Percentiles rank a stretch among this genome's conserved stretches.
Conservation (phyloP, 2,797 vertebrate genomes). For the Paratrypauchen microcephalus region DNA sequence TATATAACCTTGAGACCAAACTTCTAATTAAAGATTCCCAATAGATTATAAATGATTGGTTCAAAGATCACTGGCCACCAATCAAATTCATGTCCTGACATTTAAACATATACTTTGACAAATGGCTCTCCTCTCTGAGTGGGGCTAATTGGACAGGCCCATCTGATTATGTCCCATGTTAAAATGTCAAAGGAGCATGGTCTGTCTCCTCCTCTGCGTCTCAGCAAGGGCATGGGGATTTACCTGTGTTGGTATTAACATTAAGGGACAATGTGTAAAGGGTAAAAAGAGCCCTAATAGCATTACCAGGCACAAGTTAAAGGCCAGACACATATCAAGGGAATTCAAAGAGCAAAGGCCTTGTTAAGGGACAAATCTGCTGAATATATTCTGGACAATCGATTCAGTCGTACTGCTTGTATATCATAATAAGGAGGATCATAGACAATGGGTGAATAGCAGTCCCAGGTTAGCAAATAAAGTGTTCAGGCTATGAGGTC, state of each 20-base stretch:
- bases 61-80: conserved; percentile 34
- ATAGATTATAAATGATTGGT: conserved; percentile 21
- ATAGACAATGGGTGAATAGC: conserved; percentile 14
- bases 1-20: not conserved
- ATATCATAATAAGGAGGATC: conserved; percentile 37
- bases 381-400: conserved; percentile 53
- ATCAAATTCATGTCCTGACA: conserved; percentile 55
- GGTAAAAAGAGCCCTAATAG: conserved; percentile 57
- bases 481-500: conserved; percentile 5
- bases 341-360: conserved; percentile 57
- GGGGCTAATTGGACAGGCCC: conserved; percentile 58
- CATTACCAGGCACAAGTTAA: conserved; percentile 54
- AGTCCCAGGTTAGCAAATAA: conserved; percentile 2
- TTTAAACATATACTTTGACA: conserved; percentile 61
- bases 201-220: conserved; percentile 17
- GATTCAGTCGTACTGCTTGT: conserved; percentile 51
- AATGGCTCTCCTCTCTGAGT: conserved; percentile 42
- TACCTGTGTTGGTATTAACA: conserved; percentile 61
- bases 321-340: conserved; percentile 60
- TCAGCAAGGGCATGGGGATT: conserved; percentile 29
- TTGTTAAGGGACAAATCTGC: conserved; percentile 51
- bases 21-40: not conserved
- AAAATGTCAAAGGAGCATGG: conserved; percentile 61
- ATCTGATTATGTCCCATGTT: conserved; percentile 57
- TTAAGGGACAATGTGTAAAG: conserved; percentile 58